Base-by-base conservation (phyloP, 1,140 invertebrate species). In the Pogonomyrmex barbatus region DNA sequence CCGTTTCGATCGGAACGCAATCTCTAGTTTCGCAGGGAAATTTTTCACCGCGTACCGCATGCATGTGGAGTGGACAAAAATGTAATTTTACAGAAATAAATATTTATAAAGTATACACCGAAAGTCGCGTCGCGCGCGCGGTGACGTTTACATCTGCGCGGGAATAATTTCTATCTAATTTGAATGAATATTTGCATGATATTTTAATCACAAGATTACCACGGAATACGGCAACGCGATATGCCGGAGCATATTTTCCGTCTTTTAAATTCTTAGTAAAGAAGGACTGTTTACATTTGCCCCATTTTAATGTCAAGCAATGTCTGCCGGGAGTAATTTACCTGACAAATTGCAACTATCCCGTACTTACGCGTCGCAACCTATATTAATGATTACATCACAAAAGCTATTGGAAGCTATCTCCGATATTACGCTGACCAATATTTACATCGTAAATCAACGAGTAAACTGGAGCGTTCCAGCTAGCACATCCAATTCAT, bases 381-480 rank as follows among this genome's bases (percentile, higher is more conserved):
- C 79, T 36, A 70, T 73, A 82, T 73, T 70, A 73, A 71, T 71
- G 68, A 62, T 47, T 47, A 75, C 54, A 60, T 75, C 54, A 75
- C 79, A 75, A 83, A 75, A 73, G 68, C 68, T 83, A 83, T 83
- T 45, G 54, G 42, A 47, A 75, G 30, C 79, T 62, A 58, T 60
- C 68, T 60, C 54, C 33, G 45, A 83, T 73, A 50, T 60, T 75
- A 83, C 68, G 45, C 47, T 56, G 68, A 73, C 56, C 68, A 83
- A 83, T 83, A 83, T 83, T 83, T 83, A 83, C 68, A 75, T 75
- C 68, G 45, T 75, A 83, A 73, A 83, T 83, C 79, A 83, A 67
- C 77, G 77, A 50, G 77, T 36, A 52, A 73, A 60, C 67, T 14
- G 17, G 24, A 83, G 14, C 79, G 58, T 73, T 60, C 68, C 12